Conservation (phyloP, 2,888 invertebrate species). For the Emmelina monodactyla region DNA sequence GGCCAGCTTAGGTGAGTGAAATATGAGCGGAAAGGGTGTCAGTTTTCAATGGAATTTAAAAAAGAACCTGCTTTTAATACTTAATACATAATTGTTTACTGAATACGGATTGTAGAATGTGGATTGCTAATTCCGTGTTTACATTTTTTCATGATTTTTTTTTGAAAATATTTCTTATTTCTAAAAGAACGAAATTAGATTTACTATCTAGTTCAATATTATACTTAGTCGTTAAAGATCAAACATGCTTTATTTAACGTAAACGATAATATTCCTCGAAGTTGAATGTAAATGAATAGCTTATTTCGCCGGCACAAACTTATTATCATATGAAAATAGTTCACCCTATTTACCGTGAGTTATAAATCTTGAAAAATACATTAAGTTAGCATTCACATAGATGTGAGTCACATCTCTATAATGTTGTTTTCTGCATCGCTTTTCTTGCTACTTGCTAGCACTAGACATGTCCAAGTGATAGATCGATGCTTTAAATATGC, state of each 20-base stretch:
- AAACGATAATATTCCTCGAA: constrained; percentile 13
- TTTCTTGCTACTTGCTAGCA: neutral
- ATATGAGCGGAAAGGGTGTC: neutral
- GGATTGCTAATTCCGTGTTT: no score
- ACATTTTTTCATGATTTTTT: no score
- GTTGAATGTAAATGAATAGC: no score
- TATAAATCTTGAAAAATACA: constrained; percentile 3
- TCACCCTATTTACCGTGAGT: neutral
- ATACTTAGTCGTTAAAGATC: no score
- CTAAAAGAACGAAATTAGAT: no score
- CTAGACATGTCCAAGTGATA: neutral
- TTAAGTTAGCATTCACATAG: constrained; percentile 1
- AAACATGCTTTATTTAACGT: neutral
- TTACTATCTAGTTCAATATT: no score
- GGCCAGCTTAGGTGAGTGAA: neutral
- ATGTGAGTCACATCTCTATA: neutral
- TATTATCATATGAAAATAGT: no score
- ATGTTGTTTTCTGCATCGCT: neutral
- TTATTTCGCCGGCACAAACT: no score
- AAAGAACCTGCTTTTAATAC: neutral
- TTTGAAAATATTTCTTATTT: no score
- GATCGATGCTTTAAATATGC: no score
- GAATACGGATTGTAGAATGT: neutral
- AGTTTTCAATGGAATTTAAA: neutral
- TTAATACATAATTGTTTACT: neutral